Percentiles rank a stretch among this genome's conserved stretches.
phyloP scores from a whole-genome alignment of 2,797 vertebrate genomes.

The Sciurus carolinensis region DNA sequence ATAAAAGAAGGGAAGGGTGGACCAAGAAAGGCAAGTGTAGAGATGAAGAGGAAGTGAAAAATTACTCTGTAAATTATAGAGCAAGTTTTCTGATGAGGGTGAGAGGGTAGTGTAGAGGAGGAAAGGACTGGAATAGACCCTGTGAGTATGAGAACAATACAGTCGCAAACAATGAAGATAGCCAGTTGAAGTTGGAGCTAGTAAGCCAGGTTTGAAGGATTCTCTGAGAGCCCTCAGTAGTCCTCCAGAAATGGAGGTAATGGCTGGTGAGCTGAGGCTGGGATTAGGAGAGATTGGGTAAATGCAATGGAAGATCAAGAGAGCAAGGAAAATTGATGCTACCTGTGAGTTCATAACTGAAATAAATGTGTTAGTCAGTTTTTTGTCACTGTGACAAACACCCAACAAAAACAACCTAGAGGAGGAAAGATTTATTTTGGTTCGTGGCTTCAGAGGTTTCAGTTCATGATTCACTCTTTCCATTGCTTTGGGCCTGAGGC shows the following conservation, averaged over 20 bases:
- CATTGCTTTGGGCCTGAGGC: too few species aligned
- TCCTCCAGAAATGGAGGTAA: neutral
- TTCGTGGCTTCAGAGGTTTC: too few species aligned
- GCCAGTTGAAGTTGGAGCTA: neutral
- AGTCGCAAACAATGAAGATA: neutral
- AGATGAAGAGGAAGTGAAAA: neutral
- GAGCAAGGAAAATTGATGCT: neutral
- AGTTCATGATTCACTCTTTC: too few species aligned
- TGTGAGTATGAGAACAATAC: neutral
- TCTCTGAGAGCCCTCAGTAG: neutral
- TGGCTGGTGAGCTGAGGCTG: neutral
- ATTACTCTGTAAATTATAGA: neutral
- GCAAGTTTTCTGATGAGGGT: neutral
- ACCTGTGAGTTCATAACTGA: neutral
- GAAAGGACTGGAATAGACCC: neutral
- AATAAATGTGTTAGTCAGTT: neutral
- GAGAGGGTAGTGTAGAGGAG: neutral
- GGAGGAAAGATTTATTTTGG: too few species aligned
- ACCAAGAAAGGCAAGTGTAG: conserved; percentile 3
- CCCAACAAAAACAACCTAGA: too few species aligned
- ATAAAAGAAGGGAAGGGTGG: neutral
- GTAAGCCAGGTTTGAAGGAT: neutral
- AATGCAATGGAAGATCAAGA: neutral
- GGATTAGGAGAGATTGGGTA: neutral
- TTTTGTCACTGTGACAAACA: too few species aligned